Evolutionary conservation across 2,888 invertebrate genomes (phyloP).

Genomic region (Enoplolaimus lenunculus): DNA sequence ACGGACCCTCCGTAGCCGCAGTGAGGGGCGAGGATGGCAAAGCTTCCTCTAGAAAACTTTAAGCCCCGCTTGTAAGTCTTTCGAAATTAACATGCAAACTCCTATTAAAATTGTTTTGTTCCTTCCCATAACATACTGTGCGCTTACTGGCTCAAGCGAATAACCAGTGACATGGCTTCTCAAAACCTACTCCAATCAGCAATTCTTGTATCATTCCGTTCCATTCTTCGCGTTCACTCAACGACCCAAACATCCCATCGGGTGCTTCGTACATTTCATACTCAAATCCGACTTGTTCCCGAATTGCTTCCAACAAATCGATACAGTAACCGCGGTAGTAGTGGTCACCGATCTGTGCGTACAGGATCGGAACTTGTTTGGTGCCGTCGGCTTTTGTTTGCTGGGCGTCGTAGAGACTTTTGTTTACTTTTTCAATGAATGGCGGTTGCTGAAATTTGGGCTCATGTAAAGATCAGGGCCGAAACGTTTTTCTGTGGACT

Average conservation of each 20-base stretch:
- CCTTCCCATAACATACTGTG: neutral
- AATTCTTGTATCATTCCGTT: constrained; percentile 57
- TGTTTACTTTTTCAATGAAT: constrained; percentile 42
- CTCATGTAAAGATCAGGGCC: too few species aligned
- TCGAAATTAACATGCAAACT: too few species aligned
- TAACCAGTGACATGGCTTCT: too few species aligned
- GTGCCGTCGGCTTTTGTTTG: constrained; percentile 38
- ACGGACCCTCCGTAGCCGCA: too few species aligned
- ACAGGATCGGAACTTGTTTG: constrained; percentile 36
- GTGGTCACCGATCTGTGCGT: neutral
- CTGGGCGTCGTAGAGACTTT: too few species aligned
- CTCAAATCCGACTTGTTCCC: constrained; percentile 67
- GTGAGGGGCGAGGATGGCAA: too few species aligned
- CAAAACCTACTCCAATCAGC: constrained; percentile 56
- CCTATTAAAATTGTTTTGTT: too few species aligned
- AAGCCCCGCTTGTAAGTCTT: too few species aligned
- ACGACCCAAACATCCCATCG: constrained; percentile 70
- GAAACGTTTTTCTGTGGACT: too few species aligned
- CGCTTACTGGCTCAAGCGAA: constrained; percentile 13
- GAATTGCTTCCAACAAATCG: constrained; percentile 74
- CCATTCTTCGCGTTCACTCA: constrained; percentile 73
- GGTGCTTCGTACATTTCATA: constrained; percentile 64
- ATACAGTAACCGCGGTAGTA: constrained; percentile 67
- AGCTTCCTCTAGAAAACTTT: too few species aligned
- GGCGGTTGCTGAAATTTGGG: constrained; percentile 45